Evolutionary conservation across 2,888 invertebrate species (phyloP).

Genomic region (Lepeophtheirus nordmannii): DNA sequence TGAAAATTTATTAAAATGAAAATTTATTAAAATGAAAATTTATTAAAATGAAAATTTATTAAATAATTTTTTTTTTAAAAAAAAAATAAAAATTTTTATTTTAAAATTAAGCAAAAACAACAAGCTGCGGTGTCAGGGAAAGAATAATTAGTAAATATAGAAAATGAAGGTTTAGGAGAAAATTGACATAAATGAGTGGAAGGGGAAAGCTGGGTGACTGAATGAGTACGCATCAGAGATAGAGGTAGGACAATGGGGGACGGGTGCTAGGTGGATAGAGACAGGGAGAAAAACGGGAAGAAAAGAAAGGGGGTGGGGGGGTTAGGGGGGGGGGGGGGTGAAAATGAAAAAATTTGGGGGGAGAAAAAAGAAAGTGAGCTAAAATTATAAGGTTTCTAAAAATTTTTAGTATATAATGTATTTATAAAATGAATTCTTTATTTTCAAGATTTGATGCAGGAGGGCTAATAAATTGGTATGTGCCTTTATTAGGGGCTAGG

Average conservation of each 20-base stretch:
- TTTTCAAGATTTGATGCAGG: background rate
- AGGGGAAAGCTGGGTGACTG: background rate
- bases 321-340: background rate
- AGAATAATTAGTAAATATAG: background rate
- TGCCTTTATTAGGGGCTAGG: background rate
- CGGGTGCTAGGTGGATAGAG: background rate
- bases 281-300: background rate
- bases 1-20: no score
- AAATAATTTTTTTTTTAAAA: background rate
- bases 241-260: background rate
- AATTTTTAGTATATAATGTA: background rate
- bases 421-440: no score
- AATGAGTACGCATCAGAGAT: background rate
- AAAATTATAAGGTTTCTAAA: constrained; percentile 34
- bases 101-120: background rate
- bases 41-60: background rate
- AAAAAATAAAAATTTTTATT: background rate
- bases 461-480: background rate
- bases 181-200: background rate
- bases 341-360: background rate
- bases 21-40: no score
- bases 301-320: no score
- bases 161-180: background rate
- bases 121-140: background rate
- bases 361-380: background rate